Percentiles rank a stretch among this genome's conserved stretches.
These are phyloP conservation scores for Eubucco bourcierii DNA, from an alignment of 2,113 vertebrate genomes.

Conservation along the genomic window DNA sequence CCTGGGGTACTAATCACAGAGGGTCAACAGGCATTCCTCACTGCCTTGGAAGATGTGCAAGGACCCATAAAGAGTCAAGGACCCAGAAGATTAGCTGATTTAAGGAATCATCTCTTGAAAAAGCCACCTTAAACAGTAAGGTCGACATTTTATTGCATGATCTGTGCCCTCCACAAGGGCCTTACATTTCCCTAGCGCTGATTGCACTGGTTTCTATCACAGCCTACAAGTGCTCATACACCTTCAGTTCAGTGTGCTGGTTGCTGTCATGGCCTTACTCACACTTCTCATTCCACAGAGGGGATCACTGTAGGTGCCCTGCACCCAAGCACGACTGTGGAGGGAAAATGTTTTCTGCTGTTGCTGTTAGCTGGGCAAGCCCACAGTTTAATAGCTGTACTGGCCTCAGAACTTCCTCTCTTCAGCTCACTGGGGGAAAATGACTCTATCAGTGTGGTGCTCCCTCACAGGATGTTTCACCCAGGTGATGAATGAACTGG, in stretches of 20 bases:
- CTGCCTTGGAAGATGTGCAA: not conserved
- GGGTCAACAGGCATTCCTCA: not conserved
- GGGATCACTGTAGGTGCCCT: not conserved
- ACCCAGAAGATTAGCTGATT: not conserved
- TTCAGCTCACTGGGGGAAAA: not conserved
- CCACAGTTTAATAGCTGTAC: not conserved
- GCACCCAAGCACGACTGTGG: not conserved
- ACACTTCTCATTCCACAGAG: not conserved
- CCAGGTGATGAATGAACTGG: not conserved
- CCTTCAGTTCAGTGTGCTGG: not conserved
- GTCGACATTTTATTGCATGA: not conserved
- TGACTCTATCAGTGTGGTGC: not conserved
- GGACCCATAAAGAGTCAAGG: not conserved
- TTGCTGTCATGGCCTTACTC: not conserved
- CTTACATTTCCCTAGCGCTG: not conserved
- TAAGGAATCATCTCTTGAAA: not conserved
- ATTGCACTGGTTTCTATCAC: not conserved
- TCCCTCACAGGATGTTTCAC: not conserved
- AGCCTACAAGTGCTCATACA: not conserved
- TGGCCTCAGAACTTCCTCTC: not conserved
- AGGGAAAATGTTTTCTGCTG: not conserved
- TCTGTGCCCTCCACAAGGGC: not conserved
- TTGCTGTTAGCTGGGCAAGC: not conserved
- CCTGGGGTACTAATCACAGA: not conserved
- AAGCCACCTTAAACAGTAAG: not conserved